Evolutionary conservation across 1,140 invertebrate genomes (phyloP).

Genomic region (Xylocopa sonorina): DNA sequence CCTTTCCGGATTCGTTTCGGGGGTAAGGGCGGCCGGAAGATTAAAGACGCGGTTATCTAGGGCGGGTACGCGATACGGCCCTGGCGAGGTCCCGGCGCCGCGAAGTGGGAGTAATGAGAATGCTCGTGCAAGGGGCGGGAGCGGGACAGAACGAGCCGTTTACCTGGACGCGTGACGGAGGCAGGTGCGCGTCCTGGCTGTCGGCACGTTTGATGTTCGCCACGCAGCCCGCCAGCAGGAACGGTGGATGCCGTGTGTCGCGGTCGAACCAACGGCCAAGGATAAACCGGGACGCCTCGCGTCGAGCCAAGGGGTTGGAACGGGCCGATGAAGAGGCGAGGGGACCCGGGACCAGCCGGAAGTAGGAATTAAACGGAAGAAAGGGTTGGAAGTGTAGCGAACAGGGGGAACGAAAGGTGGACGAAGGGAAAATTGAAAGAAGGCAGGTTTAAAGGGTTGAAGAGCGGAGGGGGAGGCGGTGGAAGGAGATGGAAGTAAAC

Average conservation of each 20-base stretch:
- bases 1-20: background rate
- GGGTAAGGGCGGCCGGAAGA: background rate
- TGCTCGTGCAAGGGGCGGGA: conserved; percentile 54
- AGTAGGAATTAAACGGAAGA: conserved; percentile 18
- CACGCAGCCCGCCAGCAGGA: conserved; percentile 53
- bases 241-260: conserved; percentile 66
- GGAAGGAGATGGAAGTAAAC: no score
- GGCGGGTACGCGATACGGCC: conserved; percentile 34
- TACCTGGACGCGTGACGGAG: conserved; percentile 69
- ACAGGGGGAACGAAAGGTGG: background rate
- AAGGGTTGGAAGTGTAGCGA: conserved; percentile 19
- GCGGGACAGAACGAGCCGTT: conserved; percentile 66
- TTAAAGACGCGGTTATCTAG: conserved; percentile 18
- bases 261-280: conserved; percentile 52
- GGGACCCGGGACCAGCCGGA: background rate
- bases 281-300: conserved; percentile 46
- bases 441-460: no score
- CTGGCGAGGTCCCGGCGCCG: conserved; percentile 41
- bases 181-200: conserved; percentile 71
- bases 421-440: background rate
- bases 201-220: conserved; percentile 74
- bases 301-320: background rate
- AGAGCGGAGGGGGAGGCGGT: no score
- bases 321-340: no score
- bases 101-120: conserved; percentile 70